phyloP scores from a whole-genome alignment of 2,888 invertebrate genomes.

The Clanis bilineata region DNA sequence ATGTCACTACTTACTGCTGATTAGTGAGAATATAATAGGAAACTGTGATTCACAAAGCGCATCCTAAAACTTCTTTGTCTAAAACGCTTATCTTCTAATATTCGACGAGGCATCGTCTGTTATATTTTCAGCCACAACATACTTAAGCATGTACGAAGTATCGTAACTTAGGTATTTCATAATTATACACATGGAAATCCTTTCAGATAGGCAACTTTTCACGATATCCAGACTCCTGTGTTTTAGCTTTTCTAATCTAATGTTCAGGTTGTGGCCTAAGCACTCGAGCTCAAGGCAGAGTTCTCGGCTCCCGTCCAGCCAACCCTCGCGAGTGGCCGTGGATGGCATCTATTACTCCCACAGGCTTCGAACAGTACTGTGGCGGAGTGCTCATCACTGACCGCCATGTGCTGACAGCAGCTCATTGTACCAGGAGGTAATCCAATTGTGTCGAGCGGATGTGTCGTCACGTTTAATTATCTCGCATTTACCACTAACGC shows the following conservation, averaged over 20 bases:
- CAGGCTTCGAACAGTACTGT: slow-evolving; percentile 85
- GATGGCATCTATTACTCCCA: slow-evolving; percentile 90
- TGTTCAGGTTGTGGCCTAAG: slow-evolving; percentile 81
- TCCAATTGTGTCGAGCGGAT: neutral
- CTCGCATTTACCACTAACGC: neutral
- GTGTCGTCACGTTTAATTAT: neutral
- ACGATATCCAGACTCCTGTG: too few species aligned
- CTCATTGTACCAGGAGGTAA: slow-evolving; percentile 86
- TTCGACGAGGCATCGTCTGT: too few species aligned
- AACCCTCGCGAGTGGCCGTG: slow-evolving; percentile 90
- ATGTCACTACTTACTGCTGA: too few species aligned
- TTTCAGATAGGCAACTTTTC: too few species aligned
- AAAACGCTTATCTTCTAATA: too few species aligned
- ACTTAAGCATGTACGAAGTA: too few species aligned
- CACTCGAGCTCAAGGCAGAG: slow-evolving; percentile 73
- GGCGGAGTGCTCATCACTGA: slow-evolving; percentile 92
- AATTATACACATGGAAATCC: neutral
- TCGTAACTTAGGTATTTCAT: too few species aligned
- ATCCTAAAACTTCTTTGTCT: too few species aligned
- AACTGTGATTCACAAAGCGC: too few species aligned
- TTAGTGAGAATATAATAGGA: too few species aligned
- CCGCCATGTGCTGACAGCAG: slow-evolving; percentile 89
- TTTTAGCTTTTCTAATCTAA: neutral
- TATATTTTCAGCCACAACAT: too few species aligned
- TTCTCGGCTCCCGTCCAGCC: slow-evolving; percentile 84